Conservation (phyloP, 2,888 invertebrate species). For the Mellilla xanthometata region DNA sequence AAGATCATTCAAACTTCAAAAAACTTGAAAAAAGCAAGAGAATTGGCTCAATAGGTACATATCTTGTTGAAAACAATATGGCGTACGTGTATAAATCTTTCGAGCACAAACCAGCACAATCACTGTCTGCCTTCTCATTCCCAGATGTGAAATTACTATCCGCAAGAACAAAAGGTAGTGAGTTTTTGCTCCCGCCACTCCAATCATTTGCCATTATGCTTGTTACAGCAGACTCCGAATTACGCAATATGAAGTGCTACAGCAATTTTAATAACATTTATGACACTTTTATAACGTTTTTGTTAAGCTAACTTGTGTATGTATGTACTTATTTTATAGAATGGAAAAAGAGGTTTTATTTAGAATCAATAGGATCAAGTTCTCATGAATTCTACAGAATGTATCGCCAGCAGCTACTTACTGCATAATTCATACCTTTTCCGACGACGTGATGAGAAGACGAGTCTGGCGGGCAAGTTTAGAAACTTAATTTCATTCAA, state of each 20-base stretch:
- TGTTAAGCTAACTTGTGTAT: not conserved
- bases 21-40: slow-evolving; percentile 16
- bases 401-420: slow-evolving; percentile 33
- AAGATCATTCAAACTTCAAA: not conserved
- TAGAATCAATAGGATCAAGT: slow-evolving; percentile 23
- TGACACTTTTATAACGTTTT: not conserved
- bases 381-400: slow-evolving; percentile 41
- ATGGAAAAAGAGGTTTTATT: slow-evolving; percentile 12
- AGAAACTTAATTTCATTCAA: slow-evolving; percentile 26
- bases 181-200: slow-evolving; percentile 30
- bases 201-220: slow-evolving; percentile 23
- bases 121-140: slow-evolving; percentile 33
- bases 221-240: slow-evolving; percentile 17
- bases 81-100: slow-evolving; percentile 18
- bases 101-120: slow-evolving; percentile 14
- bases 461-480: slow-evolving; percentile 38
- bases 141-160: slow-evolving; percentile 36
- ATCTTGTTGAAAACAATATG: slow-evolving; percentile 34
- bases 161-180: slow-evolving; percentile 34
- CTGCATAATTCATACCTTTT: slow-evolving; percentile 44
- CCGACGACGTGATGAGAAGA: slow-evolving; percentile 33
- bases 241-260: slow-evolving; percentile 5
- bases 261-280: not conserved
- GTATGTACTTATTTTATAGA: not conserved
- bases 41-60: slow-evolving; percentile 38